Evolutionary conservation across 2,797 vertebrate species (phyloP), one percentile per base, ranked within the genome.

Genomic region (Bothrops alternatus): DNA sequence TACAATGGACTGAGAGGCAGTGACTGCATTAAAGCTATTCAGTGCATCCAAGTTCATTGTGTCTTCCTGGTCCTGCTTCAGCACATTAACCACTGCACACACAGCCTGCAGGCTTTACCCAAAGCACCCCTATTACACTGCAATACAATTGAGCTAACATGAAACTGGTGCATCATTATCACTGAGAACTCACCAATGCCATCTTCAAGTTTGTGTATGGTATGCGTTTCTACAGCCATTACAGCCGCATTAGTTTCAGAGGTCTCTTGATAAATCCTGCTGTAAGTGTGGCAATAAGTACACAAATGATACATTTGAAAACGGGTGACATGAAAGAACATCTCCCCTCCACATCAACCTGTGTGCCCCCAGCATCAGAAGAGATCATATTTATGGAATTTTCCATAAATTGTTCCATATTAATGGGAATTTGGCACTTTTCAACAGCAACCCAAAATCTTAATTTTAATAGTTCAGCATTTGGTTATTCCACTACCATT

Each of bases 191-290:
- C 96, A 98, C 98, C 98, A 12, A 98, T 97, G 89, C 97, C 97
- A 96, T 98, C 98, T 93, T 98, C 98, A 86, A 98, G 97, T 96
- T 98, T 98, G 95, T 98, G 98, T 93, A 98, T 98, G 6, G 98
- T 98, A 94, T 98, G 98, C 0, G 98, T 98, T 97, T 99, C 98
- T 60, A 98, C 98, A 12, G 98, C 98, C 96, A 99, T 96, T 87
- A 99, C 98, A 42, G 98, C 98, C 0, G 98, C 96, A 3, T 97
- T 98, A 87, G 98, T 98, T 94, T 98, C 98, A 0, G 98, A 97
- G 94, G 96, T 97, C 89, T 98, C 98, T 95, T 97, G 97, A 92
- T 98, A 98, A 96, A 97, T 96, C 98, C 98, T 99, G 97, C 95
- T 89, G 96, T 88, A 96, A 97, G 96, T 97, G 94, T 57, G 7